phyloP scores from a whole-genome alignment of 1,140 invertebrate genomes.

The Eupeodes corollae region DNA sequence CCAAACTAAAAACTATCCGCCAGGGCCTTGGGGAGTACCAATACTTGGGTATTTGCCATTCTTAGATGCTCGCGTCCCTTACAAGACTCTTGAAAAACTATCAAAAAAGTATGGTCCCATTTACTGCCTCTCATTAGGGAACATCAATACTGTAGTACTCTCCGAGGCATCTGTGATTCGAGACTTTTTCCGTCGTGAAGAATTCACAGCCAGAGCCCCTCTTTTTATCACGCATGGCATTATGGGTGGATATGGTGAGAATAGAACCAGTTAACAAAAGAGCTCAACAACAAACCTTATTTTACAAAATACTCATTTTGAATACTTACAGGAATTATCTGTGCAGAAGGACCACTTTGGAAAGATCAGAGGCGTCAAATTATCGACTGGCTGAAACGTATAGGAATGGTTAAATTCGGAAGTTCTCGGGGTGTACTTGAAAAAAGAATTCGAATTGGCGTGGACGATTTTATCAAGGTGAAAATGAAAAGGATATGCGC shows the following conservation, averaged over 20 bases:
- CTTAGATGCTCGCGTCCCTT: slow-evolving; percentile 52
- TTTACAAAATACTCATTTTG: slow-evolving; percentile 26
- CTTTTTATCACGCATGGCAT: slow-evolving; percentile 74
- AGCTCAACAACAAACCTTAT: slow-evolving; percentile 1
- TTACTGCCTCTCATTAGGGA: slow-evolving; percentile 60
- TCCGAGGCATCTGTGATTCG: slow-evolving; percentile 58
- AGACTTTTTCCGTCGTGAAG: slow-evolving; percentile 56
- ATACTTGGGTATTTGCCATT: slow-evolving; percentile 67
- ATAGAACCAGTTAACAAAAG: slow-evolving; percentile 3
- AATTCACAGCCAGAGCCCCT: slow-evolving; percentile 59
- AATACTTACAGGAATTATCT: slow-evolving; percentile 55
- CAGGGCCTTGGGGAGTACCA: slow-evolving; percentile 66
- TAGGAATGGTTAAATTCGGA: slow-evolving; percentile 62
- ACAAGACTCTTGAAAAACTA: slow-evolving; percentile 54
- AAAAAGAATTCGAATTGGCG: slow-evolving; percentile 49
- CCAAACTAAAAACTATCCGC: slow-evolving; percentile 44
- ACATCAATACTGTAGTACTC: slow-evolving; percentile 58
- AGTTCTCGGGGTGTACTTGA: slow-evolving; percentile 51
- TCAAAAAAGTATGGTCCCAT: slow-evolving; percentile 56
- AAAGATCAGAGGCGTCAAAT: slow-evolving; percentile 69
- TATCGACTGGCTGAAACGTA: slow-evolving; percentile 54
- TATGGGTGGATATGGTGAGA: slow-evolving; percentile 72
- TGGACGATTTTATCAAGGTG: slow-evolving; percentile 51
- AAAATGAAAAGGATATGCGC: slow-evolving; percentile 30
- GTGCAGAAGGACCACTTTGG: slow-evolving; percentile 70